Evolutionary conservation across 2,888 invertebrate genomes (phyloP).

Genomic region (Mesoligia furuncula): DNA sequence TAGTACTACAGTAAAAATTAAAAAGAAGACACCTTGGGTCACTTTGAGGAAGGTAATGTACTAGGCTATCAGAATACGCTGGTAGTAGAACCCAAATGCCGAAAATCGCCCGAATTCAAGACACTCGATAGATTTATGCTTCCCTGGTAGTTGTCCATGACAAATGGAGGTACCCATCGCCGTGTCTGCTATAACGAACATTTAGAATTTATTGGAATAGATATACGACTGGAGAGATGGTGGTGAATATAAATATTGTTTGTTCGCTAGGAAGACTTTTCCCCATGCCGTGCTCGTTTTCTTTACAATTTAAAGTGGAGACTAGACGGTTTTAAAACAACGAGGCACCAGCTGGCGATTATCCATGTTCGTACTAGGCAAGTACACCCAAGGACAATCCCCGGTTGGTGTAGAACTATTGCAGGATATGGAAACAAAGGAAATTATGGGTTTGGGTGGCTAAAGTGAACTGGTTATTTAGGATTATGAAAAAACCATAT

Average conservation of each 20-base stretch:
- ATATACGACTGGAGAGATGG: slow-evolving; percentile 27
- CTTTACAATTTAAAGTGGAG: not conserved
- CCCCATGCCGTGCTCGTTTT: not conserved
- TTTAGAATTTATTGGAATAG: slow-evolving; percentile 53
- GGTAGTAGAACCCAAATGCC: slow-evolving; percentile 36
- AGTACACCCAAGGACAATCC: too few species aligned
- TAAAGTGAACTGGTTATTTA: too few species aligned
- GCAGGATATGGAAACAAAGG: too few species aligned
- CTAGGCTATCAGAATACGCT: slow-evolving; percentile 46
- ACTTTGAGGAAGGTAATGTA: slow-evolving; percentile 26
- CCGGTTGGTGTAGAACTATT: too few species aligned
- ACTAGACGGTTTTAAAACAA: not conserved
- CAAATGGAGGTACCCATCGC: slow-evolving; percentile 55
- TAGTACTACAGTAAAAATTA: slow-evolving; percentile 27
- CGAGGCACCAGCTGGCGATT: too few species aligned
- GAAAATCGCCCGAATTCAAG: slow-evolving; percentile 45
- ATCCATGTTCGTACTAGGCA: too few species aligned
- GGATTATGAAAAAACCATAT: too few species aligned
- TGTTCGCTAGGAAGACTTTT: not conserved
- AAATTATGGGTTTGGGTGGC: too few species aligned
- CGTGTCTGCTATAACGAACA: slow-evolving; percentile 45
- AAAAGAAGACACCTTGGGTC: slow-evolving; percentile 22
- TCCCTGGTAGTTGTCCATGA: slow-evolving; percentile 53
- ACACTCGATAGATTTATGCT: slow-evolving; percentile 59
- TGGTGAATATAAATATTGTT: slow-evolving; percentile 35